Evolutionary conservation across 2,888 invertebrate species (phyloP), one percentile per base, ranked within the genome.

Genomic region (Dryococelus australis): DNA sequence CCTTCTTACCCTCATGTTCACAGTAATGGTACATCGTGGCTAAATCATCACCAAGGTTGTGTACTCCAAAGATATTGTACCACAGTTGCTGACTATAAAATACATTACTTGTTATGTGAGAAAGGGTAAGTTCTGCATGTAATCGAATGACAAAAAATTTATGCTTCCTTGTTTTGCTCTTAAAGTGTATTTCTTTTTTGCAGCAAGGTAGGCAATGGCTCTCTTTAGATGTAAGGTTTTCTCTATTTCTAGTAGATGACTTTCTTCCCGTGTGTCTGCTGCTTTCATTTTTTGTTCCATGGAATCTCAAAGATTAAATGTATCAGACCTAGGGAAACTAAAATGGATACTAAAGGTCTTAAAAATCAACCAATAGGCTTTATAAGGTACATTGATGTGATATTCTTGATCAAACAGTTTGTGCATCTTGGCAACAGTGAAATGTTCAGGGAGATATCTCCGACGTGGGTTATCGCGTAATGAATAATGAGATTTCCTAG

Each of bases 251-350:
- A 79, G 27, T 79, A 8, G 6, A 79, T 16, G 79, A 16, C 9
- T 79, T 79, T 79, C 20, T 79, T 79, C 27, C 9, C 16, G 79
- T 79, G 79, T 79, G 6, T 79, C 20, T 10, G 79, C 79, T 79
- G 79, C 79, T 10, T 10, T 79, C 79, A 79, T 26, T 27, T 79
- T 79, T 79, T 79, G 79, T 79, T 27, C 79, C 79, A 79, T 27
- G 79, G 79, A 79, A 79, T 79, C 79, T 6, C 79, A 79, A 79
- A 26, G 27, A 8, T 24, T 9, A 79, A 8, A 79, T 26, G 79
- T 79, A 79, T 79, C 79, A 79, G 79, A 79, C 20, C 79, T 79
- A 26, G 79, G 79, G 79, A 79, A 79, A 16, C 79, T 16, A 79
- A 79, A 79, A 79, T 79, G 79, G 20, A 79, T 79, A 8, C 9